Evolutionary conservation across 2,888 invertebrate genomes (phyloP), one percentile per base, ranked within the genome.

Genomic region (Panopea generosa): DNA sequence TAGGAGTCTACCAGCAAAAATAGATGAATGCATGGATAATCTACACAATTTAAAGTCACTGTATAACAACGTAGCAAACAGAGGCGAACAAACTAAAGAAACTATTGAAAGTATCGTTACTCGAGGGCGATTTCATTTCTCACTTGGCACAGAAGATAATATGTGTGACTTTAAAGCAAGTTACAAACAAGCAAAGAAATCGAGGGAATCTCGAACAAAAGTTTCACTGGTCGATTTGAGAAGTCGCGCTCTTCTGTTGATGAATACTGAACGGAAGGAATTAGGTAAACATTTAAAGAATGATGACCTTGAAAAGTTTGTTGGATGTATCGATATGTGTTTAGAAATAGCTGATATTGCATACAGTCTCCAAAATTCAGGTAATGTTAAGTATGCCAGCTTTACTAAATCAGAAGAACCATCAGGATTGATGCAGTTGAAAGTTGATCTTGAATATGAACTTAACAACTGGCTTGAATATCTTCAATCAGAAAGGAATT

Each of bases 41-140:
- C 27, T 84, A 0, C 84, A 86, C 50, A 82, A 80, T 47, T 57
- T 86, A 22, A 84, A 76, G 45, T 75, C 84, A 0, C 52, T 86
- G 20, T 86, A 84, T 53, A 76, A 80, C 22, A 81, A 82, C 77
- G 84, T 86, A 2, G 86, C 86, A 29, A 86, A 86, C 60, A 72
- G 84, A 50, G 84, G 84, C n/a, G 84, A 84, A 57, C 76, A 77
- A 22, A 86, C 83, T 18, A 82, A 76, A 65, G 82, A 86, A 63
- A 77, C 77, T 0, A 77, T 86, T 45, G 63, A 75, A 29, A 82
- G 63, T 38, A 81, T 86, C 18, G 38, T 84, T 1, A 63, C 43
- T 3, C 63, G 55, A 3, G 85, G 84, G 9, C 68, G 66, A 7
- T 84, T 84, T 49, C 9, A 20, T 24, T 82, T 85, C 18, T 16